These are phyloP conservation scores for Zygaena filipendulae DNA, from an alignment of 2,888 invertebrate genomes.

Conservation along the genomic window DNA sequence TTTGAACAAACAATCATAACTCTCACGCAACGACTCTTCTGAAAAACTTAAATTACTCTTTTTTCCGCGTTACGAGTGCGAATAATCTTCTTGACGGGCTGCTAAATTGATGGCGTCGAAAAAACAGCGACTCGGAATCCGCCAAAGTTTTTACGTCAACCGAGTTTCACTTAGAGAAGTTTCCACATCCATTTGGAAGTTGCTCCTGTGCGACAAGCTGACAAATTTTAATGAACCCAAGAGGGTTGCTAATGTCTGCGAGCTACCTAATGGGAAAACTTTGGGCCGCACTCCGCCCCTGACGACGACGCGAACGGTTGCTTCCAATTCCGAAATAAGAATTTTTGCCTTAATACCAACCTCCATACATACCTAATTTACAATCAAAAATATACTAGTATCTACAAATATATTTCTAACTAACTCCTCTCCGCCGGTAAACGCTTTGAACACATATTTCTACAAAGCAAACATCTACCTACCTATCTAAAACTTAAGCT, in stretches of 20 bases:
- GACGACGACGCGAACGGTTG: too few relatives aligned
- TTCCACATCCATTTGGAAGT: constrained; percentile 65
- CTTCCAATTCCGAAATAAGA: constrained; percentile 15
- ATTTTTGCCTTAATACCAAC: too few relatives aligned
- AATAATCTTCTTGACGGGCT: constrained; percentile 67
- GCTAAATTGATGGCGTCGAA: constrained; percentile 63
- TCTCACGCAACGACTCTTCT: constrained; percentile 54
- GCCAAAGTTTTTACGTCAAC: constrained; percentile 61
- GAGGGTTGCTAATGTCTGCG: constrained; percentile 64
- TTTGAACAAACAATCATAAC: constrained; percentile 65
- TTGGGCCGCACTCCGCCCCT: constrained; percentile 27
- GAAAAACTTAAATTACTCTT: constrained; percentile 66
- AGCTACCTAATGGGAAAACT: constrained; percentile 63
- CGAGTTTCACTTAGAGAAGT: constrained; percentile 66
- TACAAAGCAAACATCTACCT: too few relatives aligned
- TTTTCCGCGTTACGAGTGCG: constrained; percentile 65
- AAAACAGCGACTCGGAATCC: constrained; percentile 54
- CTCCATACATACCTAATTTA: too few relatives aligned
- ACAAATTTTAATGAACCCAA: constrained; percentile 68
- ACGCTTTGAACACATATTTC: too few relatives aligned
- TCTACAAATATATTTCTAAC: too few relatives aligned
- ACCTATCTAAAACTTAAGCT: too few relatives aligned
- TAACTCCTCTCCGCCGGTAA: too few relatives aligned
- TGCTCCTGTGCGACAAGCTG: constrained; percentile 59
- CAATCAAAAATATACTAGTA: too few relatives aligned